phyloP scores from a whole-genome alignment of 1,140 invertebrate genomes.

The Nymphalis io region DNA sequence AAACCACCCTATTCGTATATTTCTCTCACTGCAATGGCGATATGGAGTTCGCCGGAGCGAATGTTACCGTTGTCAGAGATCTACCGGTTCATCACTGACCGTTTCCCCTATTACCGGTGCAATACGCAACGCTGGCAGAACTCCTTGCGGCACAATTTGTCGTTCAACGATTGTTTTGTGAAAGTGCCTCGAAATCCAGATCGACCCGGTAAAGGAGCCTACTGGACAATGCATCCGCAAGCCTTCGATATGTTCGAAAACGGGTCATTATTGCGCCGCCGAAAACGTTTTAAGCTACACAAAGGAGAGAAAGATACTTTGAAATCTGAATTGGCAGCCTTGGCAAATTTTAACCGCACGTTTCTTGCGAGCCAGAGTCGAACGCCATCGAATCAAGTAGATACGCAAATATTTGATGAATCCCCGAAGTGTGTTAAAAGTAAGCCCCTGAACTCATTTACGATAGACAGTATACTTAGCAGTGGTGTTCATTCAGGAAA shows the following conservation, averaged over 20 bases:
- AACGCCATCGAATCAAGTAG: slow-evolving; percentile 65
- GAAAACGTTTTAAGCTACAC: slow-evolving; percentile 84
- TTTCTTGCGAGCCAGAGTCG: slow-evolving; percentile 78
- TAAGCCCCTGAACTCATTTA: slow-evolving; percentile 85
- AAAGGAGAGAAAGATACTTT: slow-evolving; percentile 83
- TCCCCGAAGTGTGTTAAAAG: slow-evolving; percentile 4
- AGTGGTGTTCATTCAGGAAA: background rate
- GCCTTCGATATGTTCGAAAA: slow-evolving; percentile 96
- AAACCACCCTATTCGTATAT: slow-evolving; percentile 98
- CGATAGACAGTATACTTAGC: slow-evolving; percentile 83
- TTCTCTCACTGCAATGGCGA: slow-evolving; percentile 98
- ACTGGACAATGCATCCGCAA: slow-evolving; percentile 92
- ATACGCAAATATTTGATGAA: slow-evolving; percentile 83
- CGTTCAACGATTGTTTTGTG: slow-evolving; percentile 96
- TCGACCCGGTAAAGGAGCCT: slow-evolving; percentile 93
- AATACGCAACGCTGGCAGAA: slow-evolving; percentile 96
- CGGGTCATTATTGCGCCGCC: slow-evolving; percentile 90
- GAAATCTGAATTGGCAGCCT: slow-evolving; percentile 84
- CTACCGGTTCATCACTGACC: slow-evolving; percentile 95
- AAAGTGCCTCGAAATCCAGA: slow-evolving; percentile 93
- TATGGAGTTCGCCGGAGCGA: slow-evolving; percentile 95
- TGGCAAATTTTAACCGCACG: slow-evolving; percentile 87
- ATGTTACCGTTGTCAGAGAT: slow-evolving; percentile 96
- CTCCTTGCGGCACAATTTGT: slow-evolving; percentile 92
- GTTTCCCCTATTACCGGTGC: slow-evolving; percentile 94